Evolutionary conservation across 1,140 invertebrate species (phyloP), one percentile per base, ranked within the genome.

Genomic region (Megalonaias nervosa): DNA sequence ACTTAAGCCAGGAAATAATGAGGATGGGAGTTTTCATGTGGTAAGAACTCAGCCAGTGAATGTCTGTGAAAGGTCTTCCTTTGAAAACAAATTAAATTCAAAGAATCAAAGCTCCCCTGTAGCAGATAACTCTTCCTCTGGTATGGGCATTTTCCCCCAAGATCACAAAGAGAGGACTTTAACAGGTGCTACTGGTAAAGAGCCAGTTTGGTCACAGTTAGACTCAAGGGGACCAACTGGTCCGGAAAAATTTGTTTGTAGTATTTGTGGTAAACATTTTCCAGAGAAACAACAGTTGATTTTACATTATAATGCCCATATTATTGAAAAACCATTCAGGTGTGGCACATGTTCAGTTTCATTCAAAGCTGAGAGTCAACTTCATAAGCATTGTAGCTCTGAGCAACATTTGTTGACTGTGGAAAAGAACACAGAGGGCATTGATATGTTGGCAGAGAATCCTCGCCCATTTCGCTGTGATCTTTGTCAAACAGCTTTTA

Each of bases 271-370:
- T 74, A 98, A 98, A 91, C 94, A 94, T 75, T 99, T 99, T 90
- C 94, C 94, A 70, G 96, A 97, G 91, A 95, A 95, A 67, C 95
- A 95, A 85, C 97, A 98, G 89, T 91, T 99, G 79, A 93, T 94
- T 72, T 92, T 98, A 67, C 97, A 99, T 91, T 95, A 97, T 88
- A 98, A 98, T 90, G 98, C 98, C 85, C 97, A 99, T 91, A 98
- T 97, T 85, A 95, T 99, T 91, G 97, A 98, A 88, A 93, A 96
- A 67, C 96, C 96, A 71, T 98, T 95, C 31, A 94, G 95, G 13
- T 86, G 83, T 81, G 74, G 79, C 26, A 79, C 70, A 11, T 85
- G 84, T 66, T 61, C 94, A 38, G 95, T 97, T 11, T 65, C 73
- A 15, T 81, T 86, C 65, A 71, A 74, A 57, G 74, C 75, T 19